Evolutionary conservation across 2,888 invertebrate genomes (phyloP).

Genomic region (Himalopsyche japonica): DNA sequence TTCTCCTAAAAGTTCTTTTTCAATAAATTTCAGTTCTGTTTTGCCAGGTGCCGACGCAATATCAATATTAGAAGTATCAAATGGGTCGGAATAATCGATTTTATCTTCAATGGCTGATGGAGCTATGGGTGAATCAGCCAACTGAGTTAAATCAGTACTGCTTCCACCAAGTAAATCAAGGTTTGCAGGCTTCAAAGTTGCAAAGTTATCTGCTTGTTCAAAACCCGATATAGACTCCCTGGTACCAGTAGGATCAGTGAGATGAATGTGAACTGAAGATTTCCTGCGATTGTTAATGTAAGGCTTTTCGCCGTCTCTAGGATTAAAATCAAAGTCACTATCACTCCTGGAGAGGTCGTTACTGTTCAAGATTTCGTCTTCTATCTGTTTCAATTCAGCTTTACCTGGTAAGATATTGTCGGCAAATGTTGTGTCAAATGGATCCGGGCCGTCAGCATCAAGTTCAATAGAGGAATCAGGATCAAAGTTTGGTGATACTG

Average conservation of each 20-base stretch:
- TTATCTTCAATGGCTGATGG: slow-evolving; percentile 59
- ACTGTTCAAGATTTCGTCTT: slow-evolving; percentile 57
- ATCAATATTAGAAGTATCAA: slow-evolving; percentile 80
- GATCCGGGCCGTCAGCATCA: slow-evolving; percentile 68
- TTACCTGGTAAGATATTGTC: slow-evolving; percentile 71
- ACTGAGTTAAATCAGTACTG: slow-evolving; percentile 71
- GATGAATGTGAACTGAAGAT: slow-evolving; percentile 63
- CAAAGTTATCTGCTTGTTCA: slow-evolving; percentile 51
- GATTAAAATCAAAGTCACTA: slow-evolving; percentile 65
- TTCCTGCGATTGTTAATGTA: slow-evolving; percentile 54
- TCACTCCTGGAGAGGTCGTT: slow-evolving; percentile 43
- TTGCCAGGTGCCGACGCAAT: slow-evolving; percentile 74
- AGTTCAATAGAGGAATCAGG: slow-evolving; percentile 49
- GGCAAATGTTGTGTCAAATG: slow-evolving; percentile 84
- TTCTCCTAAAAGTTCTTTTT: slow-evolving; percentile 72
- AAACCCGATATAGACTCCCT: slow-evolving; percentile 60
- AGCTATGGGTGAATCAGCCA: slow-evolving; percentile 69
- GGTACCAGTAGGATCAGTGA: slow-evolving; percentile 67
- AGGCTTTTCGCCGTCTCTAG: slow-evolving; percentile 65
- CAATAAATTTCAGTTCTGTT: slow-evolving; percentile 77
- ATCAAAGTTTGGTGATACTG: slow-evolving; percentile 30
- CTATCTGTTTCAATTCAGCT: slow-evolving; percentile 60
- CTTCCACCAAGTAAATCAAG: slow-evolving; percentile 77
- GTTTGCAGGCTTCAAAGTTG: slow-evolving; percentile 52
- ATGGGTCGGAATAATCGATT: slow-evolving; percentile 75